Base-by-base conservation (phyloP, 1,140 invertebrate genomes). In the Drosophila suzukii region DNA sequence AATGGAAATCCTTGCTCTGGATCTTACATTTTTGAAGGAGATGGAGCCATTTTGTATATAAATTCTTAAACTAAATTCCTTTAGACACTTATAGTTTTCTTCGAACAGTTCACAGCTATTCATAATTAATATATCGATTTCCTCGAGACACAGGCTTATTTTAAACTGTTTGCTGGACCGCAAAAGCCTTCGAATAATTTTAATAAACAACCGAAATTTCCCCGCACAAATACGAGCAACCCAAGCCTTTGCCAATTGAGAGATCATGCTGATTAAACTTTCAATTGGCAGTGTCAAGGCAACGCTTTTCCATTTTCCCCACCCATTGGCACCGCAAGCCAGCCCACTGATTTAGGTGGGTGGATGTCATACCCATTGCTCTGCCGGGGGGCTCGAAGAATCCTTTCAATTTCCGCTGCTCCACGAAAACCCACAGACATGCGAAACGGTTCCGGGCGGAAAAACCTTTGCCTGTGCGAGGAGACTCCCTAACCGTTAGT, bases 401-500 rank as follows among this genome's bases (percentile, higher is more conserved):
- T 76, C 73, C 73, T 76, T 76, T 76, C 73, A 76, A 76, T 76
- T 76, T 76, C 73, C 73, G 73, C 54, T 59, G 50, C 54, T 56
- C 61, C n/a, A 46, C 58, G 54, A 44, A 27, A 27, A 65, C 51
- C 59, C 50, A 62, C 59, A 70, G 59, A 54, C 44, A 61, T 55
- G 50, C 51, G 36, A 62, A 62, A 49, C 39, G 50, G 39, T 60
- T 60, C 20, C 39, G 39, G 49, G 66, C 66, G 51, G 58, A 65
- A 75, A 53, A 75, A 57, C 59, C 47, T 53, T 65, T 39, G 46
- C 54, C 54, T 13, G 27, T 30, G 24, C 55, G 36, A 17, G 39
- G 49, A 15, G 17, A 41, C 24, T 74, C 55, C 68, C 81, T 55
- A 86, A 84, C 84, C 84, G 85, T 89, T 89, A 89, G 84, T 89